Conservation (phyloP, 2,113 vertebrate genomes). For the Mugil cephalus region DNA sequence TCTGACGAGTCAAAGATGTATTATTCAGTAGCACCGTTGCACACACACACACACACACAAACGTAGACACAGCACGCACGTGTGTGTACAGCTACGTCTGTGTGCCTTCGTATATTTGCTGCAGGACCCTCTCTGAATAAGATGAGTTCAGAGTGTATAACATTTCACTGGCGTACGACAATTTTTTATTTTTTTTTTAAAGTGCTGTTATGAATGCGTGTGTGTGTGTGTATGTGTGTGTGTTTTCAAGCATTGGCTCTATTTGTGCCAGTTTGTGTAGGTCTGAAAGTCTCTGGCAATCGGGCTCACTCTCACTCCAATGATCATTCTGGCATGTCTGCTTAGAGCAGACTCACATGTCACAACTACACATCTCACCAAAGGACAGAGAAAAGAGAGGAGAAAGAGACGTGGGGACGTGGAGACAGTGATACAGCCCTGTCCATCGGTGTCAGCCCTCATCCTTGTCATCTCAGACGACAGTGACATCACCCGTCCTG, state of each 20-base stretch:
- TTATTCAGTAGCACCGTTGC: constrained; percentile 82
- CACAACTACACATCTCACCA: constrained; percentile 72
- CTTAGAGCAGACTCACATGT: constrained; percentile 76
- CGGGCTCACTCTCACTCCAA: constrained; percentile 71
- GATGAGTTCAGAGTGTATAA: constrained; percentile 63
- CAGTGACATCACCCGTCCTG: constrained; percentile 77
- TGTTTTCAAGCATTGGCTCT: constrained; percentile 33
- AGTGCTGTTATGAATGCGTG: constrained; percentile 26
- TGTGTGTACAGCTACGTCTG: constrained; percentile 42
- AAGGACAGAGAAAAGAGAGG: constrained; percentile 38
- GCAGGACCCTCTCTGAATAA: constrained; percentile 50
- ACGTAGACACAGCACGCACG: constrained; percentile 36
- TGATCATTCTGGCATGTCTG: constrained; percentile 75
- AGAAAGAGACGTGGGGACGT: constrained; percentile 29
- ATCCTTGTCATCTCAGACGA: constrained; percentile 58
- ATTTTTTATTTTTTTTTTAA: constrained; percentile 33
- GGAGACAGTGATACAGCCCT: constrained; percentile 43
- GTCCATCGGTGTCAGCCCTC: constrained; percentile 71
- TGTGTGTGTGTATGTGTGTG: constrained; percentile 24
- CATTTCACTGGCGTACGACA: constrained; percentile 49
- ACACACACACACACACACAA: constrained; percentile 37
- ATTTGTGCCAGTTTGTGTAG: constrained; percentile 61
- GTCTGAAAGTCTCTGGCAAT: constrained; percentile 61
- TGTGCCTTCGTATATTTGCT: constrained; percentile 43
- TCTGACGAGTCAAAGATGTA: constrained; percentile 87